Evolutionary conservation across 2,113 vertebrate genomes (phyloP).

Genomic region (Pelvicachromis taeniatus): DNA sequence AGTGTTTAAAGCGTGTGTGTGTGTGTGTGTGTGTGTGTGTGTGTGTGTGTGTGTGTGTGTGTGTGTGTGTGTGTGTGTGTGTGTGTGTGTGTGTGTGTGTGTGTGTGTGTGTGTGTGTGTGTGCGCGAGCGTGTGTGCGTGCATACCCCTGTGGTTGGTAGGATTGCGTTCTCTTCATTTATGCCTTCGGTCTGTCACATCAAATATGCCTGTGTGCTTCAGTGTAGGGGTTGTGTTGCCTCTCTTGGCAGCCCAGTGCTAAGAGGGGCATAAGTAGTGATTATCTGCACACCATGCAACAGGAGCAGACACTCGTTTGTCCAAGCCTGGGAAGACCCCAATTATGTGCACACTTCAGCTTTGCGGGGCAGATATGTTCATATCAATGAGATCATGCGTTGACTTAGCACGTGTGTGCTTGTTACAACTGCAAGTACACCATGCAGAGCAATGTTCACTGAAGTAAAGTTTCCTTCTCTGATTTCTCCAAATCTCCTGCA

Average conservation of each 20-base stretch:
- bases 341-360: slow-evolving; percentile 9
- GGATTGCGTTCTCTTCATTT: not conserved
- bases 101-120: not conserved
- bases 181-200: slow-evolving; percentile 1
- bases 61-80: not conserved
- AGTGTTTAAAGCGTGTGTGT: not conserved
- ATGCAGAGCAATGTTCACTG: slow-evolving; percentile 19
- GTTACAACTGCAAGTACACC: not conserved
- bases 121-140: not conserved
- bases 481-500: slow-evolving; percentile 22
- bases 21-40: not conserved
- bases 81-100: not conserved
- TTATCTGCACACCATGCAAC: slow-evolving; percentile 24
- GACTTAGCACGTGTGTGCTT: not conserved
- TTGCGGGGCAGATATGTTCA: not conserved
- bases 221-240: slow-evolving; percentile 7
- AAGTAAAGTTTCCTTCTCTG: slow-evolving; percentile 12
- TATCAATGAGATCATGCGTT: not conserved
- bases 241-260: slow-evolving; percentile 16
- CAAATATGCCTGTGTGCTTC: not conserved
- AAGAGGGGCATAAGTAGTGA: slow-evolving; percentile 28
- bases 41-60: not conserved
- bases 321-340: not conserved
- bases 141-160: not conserved
- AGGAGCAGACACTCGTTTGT: not conserved